phyloP scores from a whole-genome alignment of 2,113 vertebrate species.

The Oxyruncus cristatus region DNA sequence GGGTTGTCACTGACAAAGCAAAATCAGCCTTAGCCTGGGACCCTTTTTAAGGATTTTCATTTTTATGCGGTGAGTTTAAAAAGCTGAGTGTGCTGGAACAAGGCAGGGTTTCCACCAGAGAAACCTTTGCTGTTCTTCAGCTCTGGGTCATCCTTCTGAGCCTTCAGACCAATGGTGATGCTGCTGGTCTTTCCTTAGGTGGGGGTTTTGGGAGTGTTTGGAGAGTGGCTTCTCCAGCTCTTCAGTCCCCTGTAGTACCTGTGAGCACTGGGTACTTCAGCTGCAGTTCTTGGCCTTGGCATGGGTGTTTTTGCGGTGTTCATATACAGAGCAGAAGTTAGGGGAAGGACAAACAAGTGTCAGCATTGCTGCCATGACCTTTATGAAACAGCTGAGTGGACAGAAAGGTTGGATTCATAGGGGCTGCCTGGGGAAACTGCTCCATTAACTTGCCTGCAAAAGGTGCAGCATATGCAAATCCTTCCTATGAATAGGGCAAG shows the following conservation, averaged over 20 bases:
- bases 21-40: neutral
- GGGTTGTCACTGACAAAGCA: neutral
- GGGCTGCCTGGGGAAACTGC: neutral
- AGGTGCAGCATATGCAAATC: neutral
- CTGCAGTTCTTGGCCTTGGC: neutral
- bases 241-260: accelerated
- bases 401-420: neutral
- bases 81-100: neutral
- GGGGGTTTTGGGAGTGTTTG: neutral
- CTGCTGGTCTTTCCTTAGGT: neutral
- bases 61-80: neutral
- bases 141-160: neutral
- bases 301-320: neutral
- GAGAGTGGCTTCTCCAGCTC: neutral
- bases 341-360: neutral
- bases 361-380: neutral
- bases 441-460: neutral
- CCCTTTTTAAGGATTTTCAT: neutral
- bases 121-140: neutral
- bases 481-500: accelerated
- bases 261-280: neutral
- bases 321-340: neutral
- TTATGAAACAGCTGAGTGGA: neutral
- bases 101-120: neutral
- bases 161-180: accelerated